Conservation (phyloP, 1,140 invertebrate genomes). For the Drosophila triauraria region DNA sequence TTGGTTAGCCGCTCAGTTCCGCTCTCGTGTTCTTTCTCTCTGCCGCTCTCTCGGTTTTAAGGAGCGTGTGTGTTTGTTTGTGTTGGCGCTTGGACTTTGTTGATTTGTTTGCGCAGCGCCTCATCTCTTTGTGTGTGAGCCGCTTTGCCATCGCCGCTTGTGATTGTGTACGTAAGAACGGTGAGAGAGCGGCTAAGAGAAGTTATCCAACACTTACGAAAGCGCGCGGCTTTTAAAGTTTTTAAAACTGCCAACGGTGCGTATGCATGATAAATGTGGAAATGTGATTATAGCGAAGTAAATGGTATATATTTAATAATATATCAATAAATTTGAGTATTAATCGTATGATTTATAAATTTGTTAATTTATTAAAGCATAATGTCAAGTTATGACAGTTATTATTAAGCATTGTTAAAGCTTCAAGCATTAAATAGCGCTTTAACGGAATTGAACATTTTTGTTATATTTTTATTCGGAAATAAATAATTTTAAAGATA, state of each 20-base stretch:
- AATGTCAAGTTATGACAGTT: no score
- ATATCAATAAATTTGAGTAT: no score
- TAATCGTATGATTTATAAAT: no score
- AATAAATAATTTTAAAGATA: no score
- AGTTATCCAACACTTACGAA: constrained; percentile 60
- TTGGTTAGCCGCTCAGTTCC: constrained; percentile 15
- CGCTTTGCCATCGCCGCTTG: constrained; percentile 41
- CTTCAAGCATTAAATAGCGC: no score
- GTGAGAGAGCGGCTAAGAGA: constrained; percentile 2
- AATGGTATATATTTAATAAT: neutral
- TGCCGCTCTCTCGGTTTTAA: constrained; percentile 1
- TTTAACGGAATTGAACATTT: no score
- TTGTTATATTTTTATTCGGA: no score
- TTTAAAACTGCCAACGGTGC: constrained; percentile 53
- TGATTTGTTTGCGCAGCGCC: constrained; percentile 46
- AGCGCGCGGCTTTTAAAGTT: constrained; percentile 41
- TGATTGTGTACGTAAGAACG: constrained; percentile 3
- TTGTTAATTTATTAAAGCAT: no score
- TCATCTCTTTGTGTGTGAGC: constrained; percentile 46
- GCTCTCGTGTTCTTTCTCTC: constrained; percentile 20
- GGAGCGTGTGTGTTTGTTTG: constrained; percentile 36
- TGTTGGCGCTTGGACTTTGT: constrained; percentile 49
- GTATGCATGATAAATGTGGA: constrained; percentile 48
- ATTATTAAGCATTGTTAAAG: no score
- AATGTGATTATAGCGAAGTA: neutral